Evolutionary conservation across 2,797 vertebrate genomes (phyloP).

Genomic region (Poecilia velifera): DNA sequence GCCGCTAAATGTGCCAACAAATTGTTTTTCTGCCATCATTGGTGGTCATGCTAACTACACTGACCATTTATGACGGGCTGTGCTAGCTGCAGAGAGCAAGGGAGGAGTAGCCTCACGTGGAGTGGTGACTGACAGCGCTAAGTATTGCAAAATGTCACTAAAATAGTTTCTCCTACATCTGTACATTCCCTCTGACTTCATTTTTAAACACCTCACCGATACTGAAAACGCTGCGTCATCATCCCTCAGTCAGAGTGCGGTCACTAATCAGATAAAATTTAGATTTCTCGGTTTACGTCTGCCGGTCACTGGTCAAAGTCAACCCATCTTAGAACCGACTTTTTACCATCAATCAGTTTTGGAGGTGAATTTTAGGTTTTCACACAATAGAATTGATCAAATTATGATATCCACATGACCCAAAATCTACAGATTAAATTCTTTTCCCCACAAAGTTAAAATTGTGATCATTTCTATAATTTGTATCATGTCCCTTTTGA

Average conservation of each 20-base stretch:
- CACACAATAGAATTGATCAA: not conserved
- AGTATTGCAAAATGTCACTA: too few relatives aligned
- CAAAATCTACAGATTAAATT: not conserved
- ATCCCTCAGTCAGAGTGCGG: not conserved
- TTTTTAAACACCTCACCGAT: not conserved
- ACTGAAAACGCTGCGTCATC: not conserved
- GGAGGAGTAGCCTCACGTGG: too few relatives aligned
- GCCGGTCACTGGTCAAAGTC: not conserved
- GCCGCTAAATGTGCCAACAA: too few relatives aligned
- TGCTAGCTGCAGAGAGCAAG: too few relatives aligned
- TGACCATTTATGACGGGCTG: too few relatives aligned
- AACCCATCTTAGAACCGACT: not conserved
- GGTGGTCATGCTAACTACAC: too few relatives aligned
- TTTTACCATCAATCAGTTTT: not conserved
- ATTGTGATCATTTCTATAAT: constrained; percentile 1
- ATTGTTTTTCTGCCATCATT: too few relatives aligned
- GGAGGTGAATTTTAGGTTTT: not conserved
- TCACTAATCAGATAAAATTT: not conserved
- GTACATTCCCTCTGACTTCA: not conserved
- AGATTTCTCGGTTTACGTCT: not conserved
- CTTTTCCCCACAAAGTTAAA: not conserved
- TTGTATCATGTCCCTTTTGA: constrained; percentile 5
- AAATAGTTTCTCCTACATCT: not conserved
- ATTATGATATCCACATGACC: not conserved
- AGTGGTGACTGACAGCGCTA: too few relatives aligned